Evolutionary conservation across 2,888 invertebrate species (phyloP).

Genomic region (Morinoia aosen): DNA sequence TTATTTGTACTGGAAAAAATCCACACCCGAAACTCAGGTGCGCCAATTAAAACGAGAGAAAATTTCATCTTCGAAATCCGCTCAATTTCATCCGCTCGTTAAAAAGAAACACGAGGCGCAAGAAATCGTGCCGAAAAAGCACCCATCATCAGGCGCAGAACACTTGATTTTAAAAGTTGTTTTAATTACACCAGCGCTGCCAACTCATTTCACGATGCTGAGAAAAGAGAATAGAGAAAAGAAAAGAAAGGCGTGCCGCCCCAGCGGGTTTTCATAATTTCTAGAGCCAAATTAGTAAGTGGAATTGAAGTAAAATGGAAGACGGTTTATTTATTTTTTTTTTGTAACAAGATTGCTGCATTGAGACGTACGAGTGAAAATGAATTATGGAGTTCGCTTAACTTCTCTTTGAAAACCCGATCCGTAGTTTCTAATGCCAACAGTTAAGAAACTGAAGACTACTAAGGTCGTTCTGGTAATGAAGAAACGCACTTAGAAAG

Average conservation of each 20-base stretch:
- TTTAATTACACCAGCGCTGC: constrained; percentile 16
- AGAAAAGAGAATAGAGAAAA: not conserved
- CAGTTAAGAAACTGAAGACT: not conserved
- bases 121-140: constrained; percentile 33
- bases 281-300: not conserved
- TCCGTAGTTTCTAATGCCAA: not conserved
- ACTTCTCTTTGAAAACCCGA: not conserved
- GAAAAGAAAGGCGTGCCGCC: not conserved
- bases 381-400: not conserved
- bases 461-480: not conserved
- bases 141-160: not conserved
- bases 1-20: not conserved
- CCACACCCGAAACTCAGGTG: not conserved
- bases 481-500: not conserved
- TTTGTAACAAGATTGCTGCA: not conserved
- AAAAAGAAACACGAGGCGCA: not conserved
- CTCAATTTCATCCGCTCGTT: not conserved
- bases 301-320: not conserved
- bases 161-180: not conserved
- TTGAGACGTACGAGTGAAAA: not conserved
- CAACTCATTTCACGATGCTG: not conserved
- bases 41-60: not conserved
- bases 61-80: not conserved
- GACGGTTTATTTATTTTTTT: not conserved
- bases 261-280: not conserved